phyloP scores from a whole-genome alignment of 2,888 invertebrate species.

The Idaea aversata region DNA sequence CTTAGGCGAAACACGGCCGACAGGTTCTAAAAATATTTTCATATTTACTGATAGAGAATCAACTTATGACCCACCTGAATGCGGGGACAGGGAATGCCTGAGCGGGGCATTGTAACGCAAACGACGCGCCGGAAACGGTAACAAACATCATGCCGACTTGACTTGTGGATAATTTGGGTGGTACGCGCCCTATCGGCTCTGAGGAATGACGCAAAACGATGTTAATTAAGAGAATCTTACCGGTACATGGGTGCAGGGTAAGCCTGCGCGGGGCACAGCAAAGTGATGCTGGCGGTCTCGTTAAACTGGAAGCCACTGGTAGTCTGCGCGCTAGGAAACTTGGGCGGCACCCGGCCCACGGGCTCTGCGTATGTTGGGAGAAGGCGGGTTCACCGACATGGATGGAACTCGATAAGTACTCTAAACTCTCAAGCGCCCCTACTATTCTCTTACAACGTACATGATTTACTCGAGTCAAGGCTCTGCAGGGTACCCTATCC shows the following conservation, averaged over 20 bases:
- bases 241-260: constrained; percentile 86
- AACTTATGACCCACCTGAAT: constrained; percentile 63
- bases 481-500: constrained; percentile 96
- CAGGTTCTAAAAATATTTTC: constrained; percentile 57
- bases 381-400: constrained; percentile 64
- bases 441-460: constrained; percentile 35
- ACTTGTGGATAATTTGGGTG: constrained; percentile 64
- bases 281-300: constrained; percentile 74
- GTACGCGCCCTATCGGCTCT: constrained; percentile 71
- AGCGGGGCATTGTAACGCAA: constrained; percentile 85
- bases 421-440: constrained; percentile 45
- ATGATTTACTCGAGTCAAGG: constrained; percentile 62
- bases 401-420: constrained; percentile 24
- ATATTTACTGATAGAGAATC: constrained; percentile 36
- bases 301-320: constrained; percentile 83
- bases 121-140: constrained; percentile 64
- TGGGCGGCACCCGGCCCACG: constrained; percentile 83
- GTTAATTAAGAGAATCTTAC: constrained; percentile 76
- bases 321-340: constrained; percentile 80
- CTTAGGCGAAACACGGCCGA: constrained; percentile 75
- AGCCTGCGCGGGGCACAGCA: constrained; percentile 86
- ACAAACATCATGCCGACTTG: constrained; percentile 81
- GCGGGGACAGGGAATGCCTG: constrained; percentile 82
- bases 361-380: constrained; percentile 83
- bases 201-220: constrained; percentile 56